Conservation (phyloP, 2,113 vertebrate genomes). For the Perca flavescens region DNA sequence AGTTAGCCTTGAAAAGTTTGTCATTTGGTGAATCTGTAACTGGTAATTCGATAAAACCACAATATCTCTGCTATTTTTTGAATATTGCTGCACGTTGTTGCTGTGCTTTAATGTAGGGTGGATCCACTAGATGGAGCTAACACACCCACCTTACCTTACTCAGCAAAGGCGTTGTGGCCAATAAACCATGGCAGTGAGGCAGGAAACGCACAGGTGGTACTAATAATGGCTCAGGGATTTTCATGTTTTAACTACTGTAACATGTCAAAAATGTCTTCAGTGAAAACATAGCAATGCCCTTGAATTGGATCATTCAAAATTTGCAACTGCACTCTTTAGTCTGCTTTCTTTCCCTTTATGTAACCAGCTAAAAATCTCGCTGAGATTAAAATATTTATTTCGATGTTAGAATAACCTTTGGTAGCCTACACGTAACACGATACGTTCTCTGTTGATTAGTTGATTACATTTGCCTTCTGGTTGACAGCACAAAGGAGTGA, state of each 20-base stretch:
- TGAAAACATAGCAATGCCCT: background rate
- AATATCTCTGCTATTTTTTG: background rate
- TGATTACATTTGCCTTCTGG: too few relatives aligned
- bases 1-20: background rate
- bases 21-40: background rate
- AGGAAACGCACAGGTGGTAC: background rate
- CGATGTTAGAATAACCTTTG: too few relatives aligned
- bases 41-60: background rate
- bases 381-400: background rate
- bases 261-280: background rate
- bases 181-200: conserved; percentile 5
- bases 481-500: too few relatives aligned
- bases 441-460: too few relatives aligned
- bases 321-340: background rate
- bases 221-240: background rate
- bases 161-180: conserved; percentile 6
- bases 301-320: background rate
- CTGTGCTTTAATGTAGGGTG: background rate
- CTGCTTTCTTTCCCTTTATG: background rate
- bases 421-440: too few relatives aligned
- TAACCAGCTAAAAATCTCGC: background rate
- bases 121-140: conserved; percentile 64
- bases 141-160: conserved; percentile 14
- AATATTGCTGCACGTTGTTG: background rate
- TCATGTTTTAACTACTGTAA: background rate